These are phyloP conservation scores for Meloidogyne exigua DNA, from an alignment of 1,140 invertebrate genomes.

Conservation along the genomic window DNA sequence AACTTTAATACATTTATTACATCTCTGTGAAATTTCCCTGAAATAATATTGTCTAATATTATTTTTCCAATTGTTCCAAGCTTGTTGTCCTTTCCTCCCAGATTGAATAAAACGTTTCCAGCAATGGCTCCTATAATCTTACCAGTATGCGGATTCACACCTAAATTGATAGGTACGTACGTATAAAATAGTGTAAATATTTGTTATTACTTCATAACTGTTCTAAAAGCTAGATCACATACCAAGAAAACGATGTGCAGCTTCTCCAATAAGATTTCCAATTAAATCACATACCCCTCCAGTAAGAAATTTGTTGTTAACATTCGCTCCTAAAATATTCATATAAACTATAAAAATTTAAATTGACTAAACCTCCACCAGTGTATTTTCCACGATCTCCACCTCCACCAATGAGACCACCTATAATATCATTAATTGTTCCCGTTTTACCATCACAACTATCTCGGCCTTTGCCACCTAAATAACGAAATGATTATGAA, in stretches of 20 bases:
- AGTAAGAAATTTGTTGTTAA: constrained; percentile 50
- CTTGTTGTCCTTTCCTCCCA: constrained; percentile 61
- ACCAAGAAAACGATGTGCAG: constrained; percentile 59
- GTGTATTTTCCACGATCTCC: constrained; percentile 50
- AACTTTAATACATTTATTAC: constrained; percentile 36
- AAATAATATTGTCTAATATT: constrained; percentile 62
- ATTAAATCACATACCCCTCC: constrained; percentile 61
- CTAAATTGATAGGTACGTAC: constrained; percentile 8
- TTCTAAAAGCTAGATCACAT: no score
- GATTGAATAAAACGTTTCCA: constrained; percentile 47
- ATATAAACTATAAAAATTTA: background rate
- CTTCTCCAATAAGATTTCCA: constrained; percentile 61
- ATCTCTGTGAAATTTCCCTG: constrained; percentile 59
- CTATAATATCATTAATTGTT: constrained; percentile 29
- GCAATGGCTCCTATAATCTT: constrained; percentile 59
- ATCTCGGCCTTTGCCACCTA: background rate
- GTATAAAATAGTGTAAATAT: no score
- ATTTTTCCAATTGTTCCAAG: constrained; percentile 60
- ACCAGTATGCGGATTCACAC: constrained; percentile 60
- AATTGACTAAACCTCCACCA: constrained; percentile 42
- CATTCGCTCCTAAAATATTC: constrained; percentile 48
- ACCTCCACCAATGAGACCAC: constrained; percentile 52
- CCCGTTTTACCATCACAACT: background rate
- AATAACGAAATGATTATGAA: no score
- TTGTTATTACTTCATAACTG: no score